Evolutionary conservation across 2,797 vertebrate genomes (phyloP), one percentile per base, ranked within the genome.

Genomic region (Alosa sapidissima): DNA sequence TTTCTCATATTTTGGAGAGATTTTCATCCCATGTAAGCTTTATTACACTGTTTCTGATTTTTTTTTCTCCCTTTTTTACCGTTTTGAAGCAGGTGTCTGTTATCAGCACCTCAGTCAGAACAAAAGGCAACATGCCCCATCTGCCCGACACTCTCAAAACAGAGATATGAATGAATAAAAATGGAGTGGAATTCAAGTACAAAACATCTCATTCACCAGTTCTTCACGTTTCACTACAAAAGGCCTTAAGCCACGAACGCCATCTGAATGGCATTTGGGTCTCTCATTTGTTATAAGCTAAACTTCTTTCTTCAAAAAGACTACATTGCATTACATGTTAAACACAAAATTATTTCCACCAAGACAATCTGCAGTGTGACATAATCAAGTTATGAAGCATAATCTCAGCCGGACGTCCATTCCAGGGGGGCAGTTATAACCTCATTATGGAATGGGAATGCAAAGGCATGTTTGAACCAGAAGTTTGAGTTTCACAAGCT

Each of bases 91-190:
- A 86, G 81, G 82, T 86, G 54, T 87, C 83, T 87, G 82, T 84
- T 84, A 86, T 55, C 86, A 85, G 82, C 85, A 87, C 82, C 84
- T 85, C 62, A 86, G 85, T 89, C 88, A 90, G 82, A 85, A 85
- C 85, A 85, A 52, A 51, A 78, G 58, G 75, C 75, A 88, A 62
- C 84, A 21, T 68, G 85, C 87, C 54, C 54, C 83, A 54, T 84
- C 78, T 78, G 65, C 88, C 87, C 84, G 85, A 89, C 87, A 84
- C 45, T 78, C 86, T 68, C 51, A 84, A 47, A 85, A 65, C 87
- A 78, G 72, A 41, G 85, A 89, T 89, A 54, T 84, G 86, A 92
- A 90, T 89, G 88, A 90, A 72, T 49, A 83, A 83, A 58, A 75
- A 81, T 72, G 45, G 83, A 87, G 62, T 62, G 48, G 62, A 83